Conservation (phyloP, 2,113 vertebrate genomes). For the Corvus moneduloides region DNA sequence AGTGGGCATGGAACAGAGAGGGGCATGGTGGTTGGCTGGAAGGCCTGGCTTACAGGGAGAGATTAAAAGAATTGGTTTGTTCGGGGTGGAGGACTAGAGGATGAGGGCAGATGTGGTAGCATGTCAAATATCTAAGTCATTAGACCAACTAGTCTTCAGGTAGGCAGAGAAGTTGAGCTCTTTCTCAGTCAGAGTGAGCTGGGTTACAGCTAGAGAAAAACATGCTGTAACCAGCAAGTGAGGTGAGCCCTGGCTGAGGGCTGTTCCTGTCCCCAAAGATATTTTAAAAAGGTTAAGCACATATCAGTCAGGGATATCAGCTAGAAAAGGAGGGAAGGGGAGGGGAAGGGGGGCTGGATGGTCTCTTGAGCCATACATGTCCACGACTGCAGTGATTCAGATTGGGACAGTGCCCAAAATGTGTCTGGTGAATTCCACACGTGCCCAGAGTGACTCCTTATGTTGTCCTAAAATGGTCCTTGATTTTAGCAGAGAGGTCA, state of each 20-base stretch:
- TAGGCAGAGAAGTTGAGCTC: neutral
- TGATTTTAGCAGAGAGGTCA: neutral
- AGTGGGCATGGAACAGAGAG: accelerated
- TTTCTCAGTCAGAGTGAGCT: neutral
- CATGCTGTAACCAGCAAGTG: neutral
- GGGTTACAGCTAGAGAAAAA: neutral
- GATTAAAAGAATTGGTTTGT: neutral
- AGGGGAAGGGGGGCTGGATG: neutral
- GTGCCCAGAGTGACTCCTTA: neutral
- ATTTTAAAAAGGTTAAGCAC: slow-evolving; percentile 32
- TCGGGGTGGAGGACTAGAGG: neutral
- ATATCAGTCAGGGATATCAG: neutral
- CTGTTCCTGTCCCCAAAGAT: neutral
- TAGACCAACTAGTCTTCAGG: neutral
- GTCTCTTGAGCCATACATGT: neutral
- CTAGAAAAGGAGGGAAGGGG: neutral
- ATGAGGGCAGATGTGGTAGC: neutral
- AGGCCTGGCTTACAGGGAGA: neutral
- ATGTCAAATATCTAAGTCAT: neutral
- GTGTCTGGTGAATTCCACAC: slow-evolving; percentile 33
- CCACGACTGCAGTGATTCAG: neutral
- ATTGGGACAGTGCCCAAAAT: slow-evolving; percentile 41
- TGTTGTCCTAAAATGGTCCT: slow-evolving; percentile 38
- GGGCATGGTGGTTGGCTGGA: neutral
- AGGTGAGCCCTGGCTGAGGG: neutral